These are phyloP conservation scores for Hyposmocoma kahamanoa DNA, from an alignment of 1,140 invertebrate species.

Conservation along the genomic window DNA sequence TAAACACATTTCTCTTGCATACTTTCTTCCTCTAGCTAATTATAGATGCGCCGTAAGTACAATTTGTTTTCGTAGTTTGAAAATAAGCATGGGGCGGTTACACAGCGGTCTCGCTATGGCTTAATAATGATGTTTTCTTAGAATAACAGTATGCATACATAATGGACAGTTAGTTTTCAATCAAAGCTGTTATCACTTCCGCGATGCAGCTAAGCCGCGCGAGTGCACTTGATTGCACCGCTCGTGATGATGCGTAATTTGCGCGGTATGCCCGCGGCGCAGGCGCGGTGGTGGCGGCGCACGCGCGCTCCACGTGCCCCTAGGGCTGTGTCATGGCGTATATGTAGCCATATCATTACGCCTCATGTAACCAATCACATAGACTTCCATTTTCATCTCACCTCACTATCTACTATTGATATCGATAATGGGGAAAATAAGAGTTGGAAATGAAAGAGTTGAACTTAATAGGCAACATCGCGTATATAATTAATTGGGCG, in stretches of 20 bases:
- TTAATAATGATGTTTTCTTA: not conserved
- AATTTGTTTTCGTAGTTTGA: conserved; percentile 28
- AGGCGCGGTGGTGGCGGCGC: conserved; percentile 3
- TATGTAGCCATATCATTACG: no score
- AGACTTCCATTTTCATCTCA: no score
- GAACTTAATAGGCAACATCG: no score
- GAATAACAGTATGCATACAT: not conserved
- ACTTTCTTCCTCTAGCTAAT: conserved; percentile 42
- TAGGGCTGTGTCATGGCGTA: not conserved
- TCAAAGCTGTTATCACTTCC: conserved; percentile 25
- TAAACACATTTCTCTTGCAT: conserved; percentile 50
- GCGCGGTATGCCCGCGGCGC: conserved; percentile 15
- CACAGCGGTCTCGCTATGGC: not conserved
- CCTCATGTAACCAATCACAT: no score
- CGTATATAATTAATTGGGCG: no score
- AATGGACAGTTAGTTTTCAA: conserved; percentile 18
- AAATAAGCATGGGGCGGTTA: not conserved
- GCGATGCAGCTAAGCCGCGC: conserved; percentile 6
- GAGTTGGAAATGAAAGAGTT: no score
- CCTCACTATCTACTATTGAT: no score
- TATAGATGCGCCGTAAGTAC: conserved; percentile 25
- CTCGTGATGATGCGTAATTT: conserved; percentile 30
- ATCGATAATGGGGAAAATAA: no score
- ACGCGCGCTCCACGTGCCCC: not conserved
- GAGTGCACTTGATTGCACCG: conserved; percentile 16